A percentile compares a stretch with the other conserved stretches of the same genome.
Conservation (phyloP, 2,113 vertebrate genomes). For the Psittacus erithacus region DNA sequence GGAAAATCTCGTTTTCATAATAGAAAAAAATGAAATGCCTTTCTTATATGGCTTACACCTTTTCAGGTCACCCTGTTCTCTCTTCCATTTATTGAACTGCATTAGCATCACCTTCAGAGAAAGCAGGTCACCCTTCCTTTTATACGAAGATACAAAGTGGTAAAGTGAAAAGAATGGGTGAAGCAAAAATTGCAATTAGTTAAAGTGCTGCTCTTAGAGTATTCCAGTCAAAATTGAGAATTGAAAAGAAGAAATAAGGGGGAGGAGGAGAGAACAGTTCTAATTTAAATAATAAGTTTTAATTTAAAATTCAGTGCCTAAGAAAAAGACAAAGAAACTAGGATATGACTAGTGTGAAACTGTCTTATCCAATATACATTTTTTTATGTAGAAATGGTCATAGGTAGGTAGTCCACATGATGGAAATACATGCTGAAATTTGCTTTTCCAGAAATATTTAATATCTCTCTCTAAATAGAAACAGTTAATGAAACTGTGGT, state of each 20-base stretch:
- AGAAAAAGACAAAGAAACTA: neutral
- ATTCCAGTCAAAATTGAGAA: constrained; percentile 24
- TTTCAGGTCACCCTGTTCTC: constrained; percentile 28
- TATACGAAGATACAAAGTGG: neutral
- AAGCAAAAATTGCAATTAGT: constrained; percentile 53
- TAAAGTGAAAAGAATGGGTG: constrained; percentile 3
- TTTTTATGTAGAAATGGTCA: neutral
- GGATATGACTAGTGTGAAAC: neutral
- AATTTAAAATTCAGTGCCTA: neutral
- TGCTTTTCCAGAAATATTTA: neutral
- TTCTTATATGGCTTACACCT: constrained; percentile 17
- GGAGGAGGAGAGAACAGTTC: neutral
- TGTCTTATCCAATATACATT: neutral
- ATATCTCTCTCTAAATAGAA: neutral
- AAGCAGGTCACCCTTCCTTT: constrained; percentile 43
- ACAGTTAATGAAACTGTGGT: neutral
- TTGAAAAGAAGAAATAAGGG: neutral
- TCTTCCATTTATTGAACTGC: constrained; percentile 43
- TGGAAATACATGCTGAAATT: neutral
- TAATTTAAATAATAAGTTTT: neutral
- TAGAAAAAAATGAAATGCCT: constrained; percentile 54
- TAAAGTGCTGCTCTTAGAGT: constrained; percentile 28
- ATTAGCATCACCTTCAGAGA: constrained; percentile 54
- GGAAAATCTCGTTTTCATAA: constrained; percentile 46
- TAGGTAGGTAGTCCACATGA: neutral